Conservation (phyloP, 2,113 vertebrate species). For the Chrysemys picta region DNA sequence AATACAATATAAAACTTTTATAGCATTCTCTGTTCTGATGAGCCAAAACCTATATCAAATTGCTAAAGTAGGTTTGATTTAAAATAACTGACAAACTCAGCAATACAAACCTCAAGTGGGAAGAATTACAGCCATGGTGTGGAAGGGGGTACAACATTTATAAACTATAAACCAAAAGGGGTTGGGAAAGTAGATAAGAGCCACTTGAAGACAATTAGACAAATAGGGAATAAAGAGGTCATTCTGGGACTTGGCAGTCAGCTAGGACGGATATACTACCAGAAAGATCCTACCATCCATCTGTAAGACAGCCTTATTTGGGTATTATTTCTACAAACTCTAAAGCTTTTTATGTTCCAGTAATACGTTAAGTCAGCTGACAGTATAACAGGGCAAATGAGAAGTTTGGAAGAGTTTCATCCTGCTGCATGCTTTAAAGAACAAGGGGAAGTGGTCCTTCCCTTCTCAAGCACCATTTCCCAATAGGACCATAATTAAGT, state of each 20-base stretch:
- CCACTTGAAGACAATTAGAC: neutral
- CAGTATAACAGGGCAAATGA: neutral
- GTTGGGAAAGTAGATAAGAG: neutral
- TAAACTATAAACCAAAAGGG: neutral
- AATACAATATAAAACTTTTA: neutral
- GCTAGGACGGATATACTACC: neutral
- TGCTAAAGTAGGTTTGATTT: neutral
- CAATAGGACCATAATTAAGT: neutral
- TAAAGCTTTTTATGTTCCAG: neutral
- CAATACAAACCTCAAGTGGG: neutral
- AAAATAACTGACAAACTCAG: neutral
- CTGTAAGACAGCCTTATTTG: neutral
- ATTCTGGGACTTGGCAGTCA: neutral
- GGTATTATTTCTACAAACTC: neutral
- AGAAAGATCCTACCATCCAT: neutral
- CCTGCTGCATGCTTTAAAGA: neutral
- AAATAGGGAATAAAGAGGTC: neutral
- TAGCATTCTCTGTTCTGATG: neutral
- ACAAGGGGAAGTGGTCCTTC: neutral
- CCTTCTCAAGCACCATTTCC: neutral
- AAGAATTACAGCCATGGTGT: neutral
- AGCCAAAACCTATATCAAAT: neutral
- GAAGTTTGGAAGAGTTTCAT: neutral
- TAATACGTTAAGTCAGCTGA: rapidly evolving
- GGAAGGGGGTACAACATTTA: neutral